Conservation (phyloP, 2,888 invertebrate genomes). For the Catocala fraxini region DNA sequence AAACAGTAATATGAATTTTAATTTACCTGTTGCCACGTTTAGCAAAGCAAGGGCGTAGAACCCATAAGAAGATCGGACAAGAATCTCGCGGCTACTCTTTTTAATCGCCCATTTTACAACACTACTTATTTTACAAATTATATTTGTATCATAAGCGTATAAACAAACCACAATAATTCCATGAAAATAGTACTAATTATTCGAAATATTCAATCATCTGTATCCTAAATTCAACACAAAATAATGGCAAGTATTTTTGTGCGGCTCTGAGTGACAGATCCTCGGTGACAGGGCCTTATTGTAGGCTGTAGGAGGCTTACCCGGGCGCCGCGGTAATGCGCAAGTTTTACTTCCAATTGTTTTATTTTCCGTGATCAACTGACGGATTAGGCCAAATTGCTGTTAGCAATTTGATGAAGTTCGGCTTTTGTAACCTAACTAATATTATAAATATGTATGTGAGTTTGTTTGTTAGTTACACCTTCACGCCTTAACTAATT, state of each 20-base stretch:
- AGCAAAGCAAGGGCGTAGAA: too few species aligned
- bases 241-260: slow-evolving; percentile 1
- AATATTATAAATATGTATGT: too few species aligned
- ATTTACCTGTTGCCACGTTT: too few species aligned
- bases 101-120: too few species aligned
- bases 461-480: not conserved
- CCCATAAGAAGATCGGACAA: too few species aligned
- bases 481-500: too few species aligned
- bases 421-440: not conserved
- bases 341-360: slow-evolving; percentile 18
- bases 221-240: slow-evolving; percentile 5
- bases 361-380: slow-evolving; percentile 23
- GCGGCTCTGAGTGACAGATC: slow-evolving; percentile 12
- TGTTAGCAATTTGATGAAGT: slow-evolving; percentile 14
- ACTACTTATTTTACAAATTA: too few species aligned
- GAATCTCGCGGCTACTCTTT: too few species aligned
- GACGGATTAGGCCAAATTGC: slow-evolving; percentile 11
- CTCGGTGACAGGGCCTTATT: slow-evolving; percentile 9
- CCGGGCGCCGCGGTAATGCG: slow-evolving; percentile 15
- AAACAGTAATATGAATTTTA: too few species aligned
- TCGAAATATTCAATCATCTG: not conserved
- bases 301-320: slow-evolving; percentile 7
- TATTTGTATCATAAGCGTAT: too few species aligned
- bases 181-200: too few species aligned
- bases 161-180: too few species aligned